Evolutionary conservation across 2,888 invertebrate genomes (phyloP).

Genomic region (Brachypalpus laphriformis): DNA sequence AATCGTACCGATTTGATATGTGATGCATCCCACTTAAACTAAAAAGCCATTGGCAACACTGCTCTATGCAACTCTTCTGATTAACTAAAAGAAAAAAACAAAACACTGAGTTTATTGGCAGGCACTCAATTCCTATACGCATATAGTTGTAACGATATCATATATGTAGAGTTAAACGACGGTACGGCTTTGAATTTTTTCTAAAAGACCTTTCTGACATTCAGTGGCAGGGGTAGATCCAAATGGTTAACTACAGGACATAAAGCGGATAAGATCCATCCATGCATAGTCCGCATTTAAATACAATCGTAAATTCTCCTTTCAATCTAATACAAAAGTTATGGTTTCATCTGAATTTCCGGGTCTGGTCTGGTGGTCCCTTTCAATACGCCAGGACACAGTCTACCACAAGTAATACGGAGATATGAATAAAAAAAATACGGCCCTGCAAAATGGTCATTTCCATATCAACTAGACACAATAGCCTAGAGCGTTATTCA

Average conservation of each 20-base stretch:
- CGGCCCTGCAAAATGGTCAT: slow-evolving; percentile 31
- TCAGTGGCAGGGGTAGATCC: not conserved
- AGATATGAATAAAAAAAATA: not conserved
- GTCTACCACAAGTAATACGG: not conserved
- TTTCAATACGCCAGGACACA: not conserved
- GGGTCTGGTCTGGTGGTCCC: not conserved
- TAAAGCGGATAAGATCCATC: not conserved
- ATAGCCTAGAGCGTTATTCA: slow-evolving; percentile 24
- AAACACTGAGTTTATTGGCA: not conserved
- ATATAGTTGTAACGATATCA: not conserved
- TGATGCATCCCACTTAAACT: not conserved
- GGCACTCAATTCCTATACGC: not conserved
- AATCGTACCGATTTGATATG: too few species aligned
- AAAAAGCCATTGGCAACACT: not conserved
- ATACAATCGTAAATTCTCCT: slow-evolving; percentile 24
- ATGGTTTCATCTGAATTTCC: slow-evolving; percentile 33
- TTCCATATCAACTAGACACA: slow-evolving; percentile 34
- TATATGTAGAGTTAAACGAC: not conserved
- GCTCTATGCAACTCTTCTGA: not conserved
- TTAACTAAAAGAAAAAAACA: not conserved
- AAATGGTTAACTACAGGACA: slow-evolving; percentile 5
- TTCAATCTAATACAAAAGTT: slow-evolving; percentile 40
- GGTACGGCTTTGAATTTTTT: not conserved
- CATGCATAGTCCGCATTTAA: slow-evolving; percentile 17
- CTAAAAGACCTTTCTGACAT: not conserved